Percentiles rank a stretch among this genome's conserved stretches.
Evolutionary conservation across 2,797 vertebrate species (phyloP).

Genomic region (Sarcoramphus papa): DNA sequence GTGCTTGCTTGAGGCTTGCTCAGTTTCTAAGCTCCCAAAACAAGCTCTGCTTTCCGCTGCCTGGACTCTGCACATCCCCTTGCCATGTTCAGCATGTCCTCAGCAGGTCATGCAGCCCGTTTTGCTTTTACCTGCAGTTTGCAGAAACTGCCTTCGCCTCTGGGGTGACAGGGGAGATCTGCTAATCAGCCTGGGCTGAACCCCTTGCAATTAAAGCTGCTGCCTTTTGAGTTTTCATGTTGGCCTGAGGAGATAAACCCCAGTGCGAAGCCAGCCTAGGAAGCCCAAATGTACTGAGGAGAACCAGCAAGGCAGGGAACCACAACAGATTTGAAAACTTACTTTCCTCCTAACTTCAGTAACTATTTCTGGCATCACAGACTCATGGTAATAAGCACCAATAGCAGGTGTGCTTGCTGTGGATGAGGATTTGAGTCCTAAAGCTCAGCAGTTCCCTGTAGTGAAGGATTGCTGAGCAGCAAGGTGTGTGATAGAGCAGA

Average conservation of each 20-base stretch:
- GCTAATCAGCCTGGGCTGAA: background rate
- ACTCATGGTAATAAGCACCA: background rate
- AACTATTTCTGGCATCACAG: background rate
- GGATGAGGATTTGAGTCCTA: background rate
- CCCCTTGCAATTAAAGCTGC: background rate
- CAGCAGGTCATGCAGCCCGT: background rate
- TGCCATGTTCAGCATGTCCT: background rate
- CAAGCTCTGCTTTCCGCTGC: background rate
- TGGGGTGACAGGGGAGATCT: background rate
- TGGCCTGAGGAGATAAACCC: background rate
- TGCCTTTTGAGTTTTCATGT: background rate
- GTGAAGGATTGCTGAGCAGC: background rate
- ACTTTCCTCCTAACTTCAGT: background rate
- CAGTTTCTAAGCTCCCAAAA: background rate
- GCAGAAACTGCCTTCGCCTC: background rate
- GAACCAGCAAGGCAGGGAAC: background rate
- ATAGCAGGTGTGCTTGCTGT: background rate
- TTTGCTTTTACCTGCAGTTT: background rate
- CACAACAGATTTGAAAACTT: background rate
- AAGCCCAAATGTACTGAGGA: background rate
- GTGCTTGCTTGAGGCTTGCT: background rate
- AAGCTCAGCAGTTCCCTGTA: background rate
- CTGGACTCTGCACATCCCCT: background rate
- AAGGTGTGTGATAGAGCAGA: background rate
- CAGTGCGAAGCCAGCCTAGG: background rate